phyloP scores from a whole-genome alignment of 2,113 vertebrate species.

The Cyprinodon brontotheroides region DNA sequence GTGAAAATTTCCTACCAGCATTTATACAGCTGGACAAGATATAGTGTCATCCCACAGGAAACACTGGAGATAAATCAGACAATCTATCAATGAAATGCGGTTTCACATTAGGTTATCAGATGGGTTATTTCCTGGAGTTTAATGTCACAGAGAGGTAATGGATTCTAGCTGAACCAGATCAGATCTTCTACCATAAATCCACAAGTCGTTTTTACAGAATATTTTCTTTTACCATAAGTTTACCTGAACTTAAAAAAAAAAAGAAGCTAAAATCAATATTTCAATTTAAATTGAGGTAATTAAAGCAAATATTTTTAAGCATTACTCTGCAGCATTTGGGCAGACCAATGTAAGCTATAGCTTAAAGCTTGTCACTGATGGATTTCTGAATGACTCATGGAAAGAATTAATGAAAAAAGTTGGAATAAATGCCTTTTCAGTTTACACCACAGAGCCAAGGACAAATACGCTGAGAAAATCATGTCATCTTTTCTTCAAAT shows the following conservation, averaged over 20 bases:
- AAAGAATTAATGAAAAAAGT: not conserved
- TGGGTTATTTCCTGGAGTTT: not conserved
- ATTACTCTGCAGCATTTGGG: not conserved
- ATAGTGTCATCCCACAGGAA: not conserved
- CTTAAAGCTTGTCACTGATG: not conserved
- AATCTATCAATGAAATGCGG: not conserved
- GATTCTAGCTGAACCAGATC: not conserved
- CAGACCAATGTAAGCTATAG: not conserved
- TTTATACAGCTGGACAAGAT: not conserved
- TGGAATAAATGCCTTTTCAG: not conserved
- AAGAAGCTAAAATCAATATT: not conserved
- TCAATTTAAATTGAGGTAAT: not conserved
- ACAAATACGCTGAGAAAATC: not conserved
- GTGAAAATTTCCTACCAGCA: too few relatives aligned
- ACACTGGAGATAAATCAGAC: not conserved
- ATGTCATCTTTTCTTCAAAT: not conserved
- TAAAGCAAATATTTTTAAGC: not conserved
- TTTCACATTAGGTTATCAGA: not conserved
- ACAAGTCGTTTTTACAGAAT: not conserved
- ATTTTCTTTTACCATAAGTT: not conserved
- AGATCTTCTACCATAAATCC: not conserved
- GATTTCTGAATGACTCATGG: too few relatives aligned
- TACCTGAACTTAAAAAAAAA: not conserved
- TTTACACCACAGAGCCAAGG: not conserved
- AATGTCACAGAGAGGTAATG: not conserved